A percentile compares a stretch with the other conserved stretches of the same genome.
phyloP scores from a whole-genome alignment of 2,888 invertebrate genomes.

The Dicycla oo region DNA sequence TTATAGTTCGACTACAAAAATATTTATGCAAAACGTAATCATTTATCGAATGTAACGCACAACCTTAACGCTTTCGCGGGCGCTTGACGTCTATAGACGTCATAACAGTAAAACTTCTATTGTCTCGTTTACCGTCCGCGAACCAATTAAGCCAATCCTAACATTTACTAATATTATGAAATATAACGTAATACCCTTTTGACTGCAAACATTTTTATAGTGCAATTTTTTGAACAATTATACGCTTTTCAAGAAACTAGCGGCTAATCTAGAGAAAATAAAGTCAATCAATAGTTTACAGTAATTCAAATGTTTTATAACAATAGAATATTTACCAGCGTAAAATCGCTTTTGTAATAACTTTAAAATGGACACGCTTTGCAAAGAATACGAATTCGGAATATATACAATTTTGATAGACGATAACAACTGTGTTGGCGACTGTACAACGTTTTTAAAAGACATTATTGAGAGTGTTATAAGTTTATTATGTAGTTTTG shows the following conservation, averaged over 20 bases:
- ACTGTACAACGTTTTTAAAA: constrained; percentile 72
- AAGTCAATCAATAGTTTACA: constrained; percentile 51
- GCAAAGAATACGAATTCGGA: constrained; percentile 49
- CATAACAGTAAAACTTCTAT: too few relatives aligned
- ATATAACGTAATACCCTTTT: constrained; percentile 57
- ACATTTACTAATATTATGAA: constrained; percentile 62
- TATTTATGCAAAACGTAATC: constrained; percentile 55
- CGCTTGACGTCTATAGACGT: too few relatives aligned
- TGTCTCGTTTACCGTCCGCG: too few relatives aligned
- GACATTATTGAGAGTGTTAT: constrained; percentile 68
- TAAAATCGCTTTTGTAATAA: constrained; percentile 53
- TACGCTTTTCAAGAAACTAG: constrained; percentile 70
- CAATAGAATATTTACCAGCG: constrained; percentile 50
- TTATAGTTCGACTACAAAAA: constrained; percentile 52
- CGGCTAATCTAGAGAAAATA: constrained; percentile 49
- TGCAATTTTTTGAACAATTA: constrained; percentile 70
- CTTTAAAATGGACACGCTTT: constrained; percentile 44
- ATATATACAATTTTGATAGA: constrained; percentile 60
- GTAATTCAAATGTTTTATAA: constrained; percentile 45
- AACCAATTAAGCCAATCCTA: constrained; percentile 67
- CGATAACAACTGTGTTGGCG: constrained; percentile 63
- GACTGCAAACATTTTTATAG: constrained; percentile 70
- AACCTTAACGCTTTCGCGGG: constrained; percentile 67
- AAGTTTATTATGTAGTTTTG: constrained; percentile 48
- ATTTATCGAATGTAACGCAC: constrained; percentile 79